Evolutionary conservation across 2,113 vertebrate species (phyloP).

Genomic region (Crotalus horridus): DNA sequence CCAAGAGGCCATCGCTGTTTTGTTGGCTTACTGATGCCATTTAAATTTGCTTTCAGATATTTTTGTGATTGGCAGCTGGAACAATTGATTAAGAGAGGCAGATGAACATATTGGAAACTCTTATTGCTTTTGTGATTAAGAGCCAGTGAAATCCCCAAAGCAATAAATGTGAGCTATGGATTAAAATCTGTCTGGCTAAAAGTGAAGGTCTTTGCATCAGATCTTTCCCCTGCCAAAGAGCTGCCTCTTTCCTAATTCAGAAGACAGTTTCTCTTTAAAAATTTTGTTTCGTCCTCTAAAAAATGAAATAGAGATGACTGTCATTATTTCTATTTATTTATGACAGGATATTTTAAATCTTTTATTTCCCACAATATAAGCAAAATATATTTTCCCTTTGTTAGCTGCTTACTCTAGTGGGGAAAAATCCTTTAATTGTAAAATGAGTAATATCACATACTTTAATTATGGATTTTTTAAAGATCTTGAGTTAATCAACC

Average conservation of each 20-base stretch:
- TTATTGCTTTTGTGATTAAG: conserved; percentile 62
- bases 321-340: background rate
- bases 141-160: conserved; percentile 47
- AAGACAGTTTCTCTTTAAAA: background rate
- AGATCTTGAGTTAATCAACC: background rate
- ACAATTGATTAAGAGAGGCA: conserved; percentile 61
- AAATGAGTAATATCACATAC: background rate
- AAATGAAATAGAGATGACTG: background rate
- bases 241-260: background rate
- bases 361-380: background rate
- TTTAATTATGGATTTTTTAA: background rate
- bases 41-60: conserved; percentile 42
- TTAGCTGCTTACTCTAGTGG: background rate
- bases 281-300: background rate
- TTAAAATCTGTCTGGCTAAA: conserved; percentile 31
- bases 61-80: conserved; percentile 57
- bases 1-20: conserved; percentile 37
- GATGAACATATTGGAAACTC: conserved; percentile 57
- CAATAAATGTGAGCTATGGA: conserved; percentile 48
- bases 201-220: conserved; percentile 12
- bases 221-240: background rate
- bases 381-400: background rate
- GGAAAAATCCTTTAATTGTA: background rate
- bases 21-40: conserved; percentile 42
- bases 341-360: background rate